These are phyloP conservation scores for Thalassoma bifasciatum DNA, from an alignment of 2,113 vertebrate genomes.

Conservation along the genomic window DNA sequence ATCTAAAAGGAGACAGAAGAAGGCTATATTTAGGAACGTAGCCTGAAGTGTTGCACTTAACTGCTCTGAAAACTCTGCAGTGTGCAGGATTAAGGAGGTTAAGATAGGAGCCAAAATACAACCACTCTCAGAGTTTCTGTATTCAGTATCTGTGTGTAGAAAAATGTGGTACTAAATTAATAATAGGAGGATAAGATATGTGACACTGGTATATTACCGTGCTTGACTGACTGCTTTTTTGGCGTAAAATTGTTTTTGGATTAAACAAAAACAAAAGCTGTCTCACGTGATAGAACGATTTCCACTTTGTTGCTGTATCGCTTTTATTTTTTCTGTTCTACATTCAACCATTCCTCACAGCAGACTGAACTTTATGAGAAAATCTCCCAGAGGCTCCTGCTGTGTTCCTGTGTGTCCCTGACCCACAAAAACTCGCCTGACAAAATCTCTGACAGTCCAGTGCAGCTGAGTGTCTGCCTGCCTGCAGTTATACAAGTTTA, in stretches of 20 bases:
- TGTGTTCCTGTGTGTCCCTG: slow-evolving; percentile 19
- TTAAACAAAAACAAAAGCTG: not conserved
- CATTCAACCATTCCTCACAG: slow-evolving; percentile 24
- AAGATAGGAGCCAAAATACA: not conserved
- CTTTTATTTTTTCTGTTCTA: not conserved
- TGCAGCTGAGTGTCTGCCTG: not conserved
- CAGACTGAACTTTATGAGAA: slow-evolving; percentile 25
- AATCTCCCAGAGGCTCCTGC: slow-evolving; percentile 32
- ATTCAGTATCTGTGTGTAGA: not conserved
- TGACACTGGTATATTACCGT: not conserved
- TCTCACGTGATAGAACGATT: slow-evolving; percentile 16
- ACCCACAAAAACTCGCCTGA: slow-evolving; percentile 12
- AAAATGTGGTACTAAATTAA: not conserved
- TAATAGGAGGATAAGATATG: not conserved
- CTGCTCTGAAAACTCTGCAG: not conserved
- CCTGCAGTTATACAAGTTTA: slow-evolving; percentile 1
- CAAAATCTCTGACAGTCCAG: not conserved
- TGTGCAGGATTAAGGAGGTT: not conserved
- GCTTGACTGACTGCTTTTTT: not conserved
- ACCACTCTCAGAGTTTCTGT: no score
- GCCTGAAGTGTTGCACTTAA: not conserved
- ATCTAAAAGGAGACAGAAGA: slow-evolving; percentile 20
- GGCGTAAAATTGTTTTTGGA: not conserved
- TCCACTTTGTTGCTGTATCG: slow-evolving; percentile 3
- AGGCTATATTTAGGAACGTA: not conserved